phyloP scores from a whole-genome alignment of 2,797 vertebrate species.

The Typhlichthys eigenmanni region DNA sequence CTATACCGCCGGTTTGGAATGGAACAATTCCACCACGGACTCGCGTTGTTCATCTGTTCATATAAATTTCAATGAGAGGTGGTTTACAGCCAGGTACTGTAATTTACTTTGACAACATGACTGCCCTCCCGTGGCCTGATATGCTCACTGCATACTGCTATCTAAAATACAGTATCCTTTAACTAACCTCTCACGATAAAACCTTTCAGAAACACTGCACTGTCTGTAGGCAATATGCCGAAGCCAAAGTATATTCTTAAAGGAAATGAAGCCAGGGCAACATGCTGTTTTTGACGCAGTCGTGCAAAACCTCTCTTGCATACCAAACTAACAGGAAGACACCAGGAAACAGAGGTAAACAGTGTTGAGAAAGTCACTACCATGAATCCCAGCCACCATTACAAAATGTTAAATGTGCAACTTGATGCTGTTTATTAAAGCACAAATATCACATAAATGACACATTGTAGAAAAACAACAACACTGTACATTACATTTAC shows the following conservation, averaged over 20 bases:
- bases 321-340: constrained; percentile 80
- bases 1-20: constrained; percentile 33
- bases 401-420: constrained; percentile 17
- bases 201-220: too few relatives aligned
- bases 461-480: constrained; percentile 26
- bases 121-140: constrained; percentile 60
- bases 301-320: constrained; percentile 79
- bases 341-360: constrained; percentile 62
- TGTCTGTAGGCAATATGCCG: background rate
- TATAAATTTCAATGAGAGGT: background rate
- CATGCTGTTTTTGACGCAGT: constrained; percentile 56
- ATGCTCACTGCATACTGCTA: background rate
- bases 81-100: too few relatives aligned
- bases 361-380: constrained; percentile 33
- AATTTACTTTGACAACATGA: constrained; percentile 20
- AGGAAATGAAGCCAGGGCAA: background rate
- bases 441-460: constrained; percentile 16
- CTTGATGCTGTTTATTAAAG: constrained; percentile 39
- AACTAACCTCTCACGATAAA: background rate
- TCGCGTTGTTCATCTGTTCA: background rate
- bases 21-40: constrained; percentile 60
- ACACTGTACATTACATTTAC: constrained; percentile 24
- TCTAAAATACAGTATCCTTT: too few relatives aligned
- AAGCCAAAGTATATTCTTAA: background rate
- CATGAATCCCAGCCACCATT: constrained; percentile 24